Base-by-base conservation (phyloP, 2,888 invertebrate genomes). In the Aphidius colemani region DNA sequence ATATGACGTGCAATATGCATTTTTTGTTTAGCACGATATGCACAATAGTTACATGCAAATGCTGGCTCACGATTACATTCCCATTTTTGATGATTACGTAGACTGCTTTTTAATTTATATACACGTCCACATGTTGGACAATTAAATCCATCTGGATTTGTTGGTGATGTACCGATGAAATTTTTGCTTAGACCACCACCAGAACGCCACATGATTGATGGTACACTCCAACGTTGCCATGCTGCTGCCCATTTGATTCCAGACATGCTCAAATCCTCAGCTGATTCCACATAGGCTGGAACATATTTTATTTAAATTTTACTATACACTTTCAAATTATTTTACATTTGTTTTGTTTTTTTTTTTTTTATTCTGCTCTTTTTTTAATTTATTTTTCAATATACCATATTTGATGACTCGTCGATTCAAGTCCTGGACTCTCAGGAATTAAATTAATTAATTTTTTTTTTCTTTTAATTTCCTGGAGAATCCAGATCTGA, bases 91-190 rank as follows among this genome's bases (percentile, higher is more conserved):
- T 83, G 83, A 62, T 82, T 82, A 11, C 82, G 70, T 64, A 82
- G 72, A 67, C 93, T 93, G 72, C 93, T 93, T 84, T 94, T 94
- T 72, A 94, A 86, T 82, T 94, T 94, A 85, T 94, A 94, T 69
- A 91, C 89, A 71, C 94, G 87, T 67, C 92, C 93, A 83, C 94
- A 94, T 76, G 91, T 91, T 62, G 90, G 88, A 83, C 93, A 93
- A 65, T 89, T 87, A 86, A 91, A 92, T 70, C 86, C 85, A 70
- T 86, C 87, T 0, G 79, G 77, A 45, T 78, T 80, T 6, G 61
- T 61, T 49, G 77, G 71, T 7, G 75, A 71, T 44, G 74, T 74
- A 6, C 73, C 70, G 43, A 70, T 66, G n/a, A 82, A 73, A 45
- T 79, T 76, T 63, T 82, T 82, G 68, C 78, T 78, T 10, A 82